These are phyloP conservation scores for Anthopleura xanthogrammica DNA, from an alignment of 92 coral and sea anemone species.

Conservation along the genomic window DNA sequence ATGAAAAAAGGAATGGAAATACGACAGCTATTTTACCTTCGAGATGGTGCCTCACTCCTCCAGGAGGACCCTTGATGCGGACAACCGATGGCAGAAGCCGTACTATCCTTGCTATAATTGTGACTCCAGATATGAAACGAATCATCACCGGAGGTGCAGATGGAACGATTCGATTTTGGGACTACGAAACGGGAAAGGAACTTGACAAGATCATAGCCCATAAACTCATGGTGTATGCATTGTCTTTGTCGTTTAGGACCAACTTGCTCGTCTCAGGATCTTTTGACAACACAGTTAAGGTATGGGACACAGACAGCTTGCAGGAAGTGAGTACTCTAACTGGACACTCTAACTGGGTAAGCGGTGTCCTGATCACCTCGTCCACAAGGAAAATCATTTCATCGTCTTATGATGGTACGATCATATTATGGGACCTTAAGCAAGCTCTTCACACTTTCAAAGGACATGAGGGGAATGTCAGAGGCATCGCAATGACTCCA, in stretches of 20 bases:
- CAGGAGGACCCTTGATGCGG: constrained; percentile 56
- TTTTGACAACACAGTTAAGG: constrained; percentile 47
- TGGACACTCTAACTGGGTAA: constrained; percentile 49
- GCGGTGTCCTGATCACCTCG: constrained; percentile 45
- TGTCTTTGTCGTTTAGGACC: constrained; percentile 49
- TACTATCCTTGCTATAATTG: constrained; percentile 35
- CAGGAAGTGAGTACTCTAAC: constrained; percentile 24
- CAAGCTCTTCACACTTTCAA: constrained; percentile 23
- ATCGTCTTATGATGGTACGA: constrained; percentile 46
- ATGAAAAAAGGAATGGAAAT: background rate
- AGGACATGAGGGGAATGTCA: constrained; percentile 58
- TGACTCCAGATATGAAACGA: constrained; percentile 34
- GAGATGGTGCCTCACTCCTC: constrained; percentile 52
- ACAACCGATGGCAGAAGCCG: constrained; percentile 39
- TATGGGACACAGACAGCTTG: constrained; percentile 58
- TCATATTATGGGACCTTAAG: constrained; percentile 48
- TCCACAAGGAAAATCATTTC: constrained; percentile 42
- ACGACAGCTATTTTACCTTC: constrained; percentile 35
- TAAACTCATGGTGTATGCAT: constrained; percentile 48
- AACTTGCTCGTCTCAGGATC: constrained; percentile 51
- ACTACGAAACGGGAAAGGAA: constrained; percentile 60
- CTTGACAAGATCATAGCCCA: constrained; percentile 49
- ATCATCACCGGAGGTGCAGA: constrained; percentile 50
- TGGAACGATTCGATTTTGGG: constrained; percentile 45
- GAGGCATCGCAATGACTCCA: constrained; percentile 48